phyloP scores from a whole-genome alignment of 1,140 invertebrate genomes.

The Oreohelix idahoensis region DNA sequence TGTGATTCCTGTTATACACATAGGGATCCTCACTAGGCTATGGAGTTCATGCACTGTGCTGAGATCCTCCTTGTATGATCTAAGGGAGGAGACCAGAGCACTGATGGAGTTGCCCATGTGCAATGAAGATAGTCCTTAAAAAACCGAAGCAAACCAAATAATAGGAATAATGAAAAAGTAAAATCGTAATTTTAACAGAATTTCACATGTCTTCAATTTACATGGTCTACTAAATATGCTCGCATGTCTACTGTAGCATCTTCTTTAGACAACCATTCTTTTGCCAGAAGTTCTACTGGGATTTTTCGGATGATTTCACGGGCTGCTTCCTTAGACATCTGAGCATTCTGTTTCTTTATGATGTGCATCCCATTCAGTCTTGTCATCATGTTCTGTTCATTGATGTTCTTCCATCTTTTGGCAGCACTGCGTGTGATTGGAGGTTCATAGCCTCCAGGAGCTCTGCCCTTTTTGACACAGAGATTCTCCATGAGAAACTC shows the following conservation, averaged over 20 bases:
- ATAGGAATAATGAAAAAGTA: no score
- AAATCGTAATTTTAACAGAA: no score
- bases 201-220: neutral
- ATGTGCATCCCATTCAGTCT: slow-evolving; percentile 61
- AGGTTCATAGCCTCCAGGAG: slow-evolving; percentile 11
- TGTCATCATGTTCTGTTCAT: slow-evolving; percentile 70
- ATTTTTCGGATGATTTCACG: slow-evolving; percentile 68
- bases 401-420: slow-evolving; percentile 64
- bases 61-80: no score
- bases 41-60: no score
- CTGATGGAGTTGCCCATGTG: no score
- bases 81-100: no score
- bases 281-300: slow-evolving; percentile 70
- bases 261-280: slow-evolving; percentile 69
- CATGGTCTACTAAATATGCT: slow-evolving; percentile 67
- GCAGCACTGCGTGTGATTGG: slow-evolving; percentile 59
- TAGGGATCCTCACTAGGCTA: no score
- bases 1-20: no score
- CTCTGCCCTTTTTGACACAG: slow-evolving; percentile 11
- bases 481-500: slow-evolving; percentile 33
- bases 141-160: no score
- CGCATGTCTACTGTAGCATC: slow-evolving; percentile 68
- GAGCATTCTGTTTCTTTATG: slow-evolving; percentile 63
- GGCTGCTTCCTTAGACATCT: slow-evolving; percentile 59
- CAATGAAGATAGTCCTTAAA: no score